Evolutionary conservation across 2,113 vertebrate species (phyloP).

Genomic region (Callaeas wilsoni): DNA sequence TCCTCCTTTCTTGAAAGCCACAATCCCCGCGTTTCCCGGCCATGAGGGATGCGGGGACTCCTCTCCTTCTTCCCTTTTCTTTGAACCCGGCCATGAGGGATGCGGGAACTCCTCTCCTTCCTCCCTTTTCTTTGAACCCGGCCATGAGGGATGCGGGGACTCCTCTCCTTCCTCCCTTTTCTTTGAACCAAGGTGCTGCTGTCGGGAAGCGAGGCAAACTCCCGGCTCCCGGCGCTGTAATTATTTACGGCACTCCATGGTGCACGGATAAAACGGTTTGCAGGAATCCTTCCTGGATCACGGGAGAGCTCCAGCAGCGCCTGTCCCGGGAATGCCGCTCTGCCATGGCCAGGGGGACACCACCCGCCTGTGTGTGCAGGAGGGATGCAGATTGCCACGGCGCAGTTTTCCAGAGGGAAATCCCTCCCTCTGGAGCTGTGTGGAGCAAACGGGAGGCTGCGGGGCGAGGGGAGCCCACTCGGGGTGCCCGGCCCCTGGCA

Average conservation of each 20-base stretch:
- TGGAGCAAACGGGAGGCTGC: neutral
- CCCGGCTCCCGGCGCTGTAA: no score
- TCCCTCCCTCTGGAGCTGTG: neutral
- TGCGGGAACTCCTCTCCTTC: no score
- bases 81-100: no score
- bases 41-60: neutral
- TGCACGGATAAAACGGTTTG: neutral
- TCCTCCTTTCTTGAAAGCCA: neutral
- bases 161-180: neutral
- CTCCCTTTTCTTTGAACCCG: no score
- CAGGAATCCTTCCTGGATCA: neutral
- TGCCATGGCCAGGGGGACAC: accelerated
- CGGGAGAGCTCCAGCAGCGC: neutral
- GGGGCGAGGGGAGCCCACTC: accelerated
- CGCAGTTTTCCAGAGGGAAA: neutral
- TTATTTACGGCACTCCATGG: neutral
- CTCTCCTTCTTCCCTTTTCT: no score
- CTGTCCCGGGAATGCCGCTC: accelerated
- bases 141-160: no score
- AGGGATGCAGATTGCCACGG: accelerated
- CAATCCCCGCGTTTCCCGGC: accelerated
- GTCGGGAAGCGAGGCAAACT: neutral
- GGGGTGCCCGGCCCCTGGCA: neutral
- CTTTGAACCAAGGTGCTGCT: neutral
- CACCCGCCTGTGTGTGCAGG: neutral